Evolutionary conservation across 2,888 invertebrate genomes (phyloP).

Genomic region (Chalcosyrphus nemorum): DNA sequence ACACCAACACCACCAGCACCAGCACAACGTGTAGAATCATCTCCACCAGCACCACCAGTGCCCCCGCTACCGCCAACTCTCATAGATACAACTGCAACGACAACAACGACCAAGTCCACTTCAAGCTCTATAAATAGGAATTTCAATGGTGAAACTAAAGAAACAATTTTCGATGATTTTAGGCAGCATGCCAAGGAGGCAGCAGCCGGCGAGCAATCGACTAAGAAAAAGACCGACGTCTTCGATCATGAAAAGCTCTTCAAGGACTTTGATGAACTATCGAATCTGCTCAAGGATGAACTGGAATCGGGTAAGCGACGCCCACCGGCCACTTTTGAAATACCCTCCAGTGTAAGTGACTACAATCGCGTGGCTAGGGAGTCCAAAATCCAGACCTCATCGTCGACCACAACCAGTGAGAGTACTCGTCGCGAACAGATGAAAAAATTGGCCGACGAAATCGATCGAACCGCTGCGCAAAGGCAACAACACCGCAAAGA

Average conservation of each 20-base stretch:
- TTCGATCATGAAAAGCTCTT: slow-evolving; percentile 80
- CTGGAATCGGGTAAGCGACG: slow-evolving; percentile 77
- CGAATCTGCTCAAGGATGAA: slow-evolving; percentile 79
- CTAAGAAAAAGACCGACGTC: slow-evolving; percentile 55
- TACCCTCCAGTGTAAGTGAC: slow-evolving; percentile 53
- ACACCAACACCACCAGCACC: slow-evolving; percentile 59
- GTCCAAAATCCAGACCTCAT: slow-evolving; percentile 43
- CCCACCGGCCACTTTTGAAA: slow-evolving; percentile 62
- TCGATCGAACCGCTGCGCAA: slow-evolving; percentile 52
- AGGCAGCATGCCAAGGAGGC: slow-evolving; percentile 81
- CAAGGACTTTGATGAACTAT: slow-evolving; percentile 82
- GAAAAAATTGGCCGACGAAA: slow-evolving; percentile 63
- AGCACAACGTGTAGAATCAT: slow-evolving; percentile 51
- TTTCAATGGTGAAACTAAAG: slow-evolving; percentile 42
- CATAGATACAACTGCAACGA: slow-evolving; percentile 57
- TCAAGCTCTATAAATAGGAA: slow-evolving; percentile 74
- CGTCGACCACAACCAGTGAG: slow-evolving; percentile 65
- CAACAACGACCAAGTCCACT: slow-evolving; percentile 66
- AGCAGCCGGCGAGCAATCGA: slow-evolving; percentile 75
- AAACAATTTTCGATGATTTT: slow-evolving; percentile 78
- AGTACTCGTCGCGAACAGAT: slow-evolving; percentile 77
- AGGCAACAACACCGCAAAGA: slow-evolving; percentile 38
- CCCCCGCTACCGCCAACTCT: slow-evolving; percentile 50
- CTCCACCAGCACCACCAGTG: slow-evolving; percentile 59
- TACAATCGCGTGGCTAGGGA: slow-evolving; percentile 60